These are phyloP conservation scores for Herminia tarsipennalis DNA, from an alignment of 2,888 invertebrate species.

Conservation along the genomic window DNA sequence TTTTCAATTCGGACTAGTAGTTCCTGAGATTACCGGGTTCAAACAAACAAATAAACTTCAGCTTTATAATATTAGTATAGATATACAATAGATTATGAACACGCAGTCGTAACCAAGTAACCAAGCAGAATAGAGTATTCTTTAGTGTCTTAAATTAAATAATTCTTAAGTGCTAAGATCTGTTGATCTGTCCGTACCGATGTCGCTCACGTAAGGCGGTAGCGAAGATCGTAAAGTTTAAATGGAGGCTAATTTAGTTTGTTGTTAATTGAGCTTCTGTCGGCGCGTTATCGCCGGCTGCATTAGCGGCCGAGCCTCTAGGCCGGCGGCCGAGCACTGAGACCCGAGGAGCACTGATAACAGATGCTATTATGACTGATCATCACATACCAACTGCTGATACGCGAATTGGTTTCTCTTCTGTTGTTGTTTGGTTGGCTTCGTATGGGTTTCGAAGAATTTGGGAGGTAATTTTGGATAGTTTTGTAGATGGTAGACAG, in stretches of 20 bases:
- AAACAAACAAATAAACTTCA: too few species aligned
- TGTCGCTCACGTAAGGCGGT: slow-evolving; percentile 78
- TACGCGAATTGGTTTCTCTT: slow-evolving; percentile 31
- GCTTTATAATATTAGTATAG: too few species aligned
- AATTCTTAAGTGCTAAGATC: background rate
- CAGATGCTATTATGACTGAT: slow-evolving; percentile 41
- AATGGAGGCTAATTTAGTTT: slow-evolving; percentile 84
- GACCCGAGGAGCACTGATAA: slow-evolving; percentile 12
- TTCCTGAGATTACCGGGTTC: too few species aligned
- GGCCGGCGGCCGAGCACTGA: slow-evolving; percentile 5
- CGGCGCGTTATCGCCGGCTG: slow-evolving; percentile 72
- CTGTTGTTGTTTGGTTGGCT: background rate
- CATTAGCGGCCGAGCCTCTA: slow-evolving; percentile 65
- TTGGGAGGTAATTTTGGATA: too few species aligned
- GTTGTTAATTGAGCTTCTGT: slow-evolving; percentile 83
- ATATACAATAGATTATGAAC: too few species aligned
- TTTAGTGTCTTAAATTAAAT: background rate
- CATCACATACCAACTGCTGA: slow-evolving; percentile 34
- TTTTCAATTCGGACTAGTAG: too few species aligned
- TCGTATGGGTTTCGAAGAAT: too few species aligned
- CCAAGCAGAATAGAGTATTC: too few species aligned
- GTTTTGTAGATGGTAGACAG: too few species aligned
- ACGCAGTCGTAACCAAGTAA: too few species aligned
- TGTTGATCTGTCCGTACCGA: slow-evolving; percentile 58
- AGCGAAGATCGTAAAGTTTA: slow-evolving; percentile 83